Evolutionary conservation across 2,797 vertebrate genomes (phyloP), one percentile per base, ranked within the genome.

Genomic region (Taeniopygia guttata): DNA sequence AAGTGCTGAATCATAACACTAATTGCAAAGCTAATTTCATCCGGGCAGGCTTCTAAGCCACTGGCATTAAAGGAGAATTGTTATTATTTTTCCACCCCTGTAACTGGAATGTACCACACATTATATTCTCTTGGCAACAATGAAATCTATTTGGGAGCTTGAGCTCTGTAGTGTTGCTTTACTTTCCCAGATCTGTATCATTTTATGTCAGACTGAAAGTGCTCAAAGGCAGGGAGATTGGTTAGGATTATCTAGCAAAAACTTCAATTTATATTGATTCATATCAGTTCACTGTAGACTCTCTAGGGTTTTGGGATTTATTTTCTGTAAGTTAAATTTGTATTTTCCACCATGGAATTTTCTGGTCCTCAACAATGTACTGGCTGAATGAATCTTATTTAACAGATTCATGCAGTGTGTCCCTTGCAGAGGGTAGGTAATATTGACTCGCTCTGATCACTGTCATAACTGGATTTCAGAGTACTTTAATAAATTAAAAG

Each of bases 11-110:
- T 93, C 80, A 82, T 49, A 70, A 83, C 46, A 72, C 70, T 96
- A 97, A 97, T 96, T 94, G 77, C 88, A 84, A 94, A 96, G 89
- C 90, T 97, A 88, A 96, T 97, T 97, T 96, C 91, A 93, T 64
- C 79, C 17, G 21, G 29, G 32, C 67, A 93, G 74, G 84, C 30
- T 77, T 95, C 43, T 95, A 95, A 93, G 67, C 34, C 43, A 42
- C n/a, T 70, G 63, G 36, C 49, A 91, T 92, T 90, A 75, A 48
- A 90, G 55, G 14, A 64, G 46, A 92, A 87, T 55, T 76, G 62
- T 60, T 89, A 72, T 84, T 72, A 66, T 87, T 94, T 85, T 93
- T 84, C 58, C n/a, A 87, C 15, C 22, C 16, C 16, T 38, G 27
- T 45, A 78, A 58, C 43, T 62, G 63, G 82, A 90, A 73, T 86